phyloP scores from a whole-genome alignment of 37 sponge, comb jelly and placozoan genomes.

The Ephydatia muelleri region DNA sequence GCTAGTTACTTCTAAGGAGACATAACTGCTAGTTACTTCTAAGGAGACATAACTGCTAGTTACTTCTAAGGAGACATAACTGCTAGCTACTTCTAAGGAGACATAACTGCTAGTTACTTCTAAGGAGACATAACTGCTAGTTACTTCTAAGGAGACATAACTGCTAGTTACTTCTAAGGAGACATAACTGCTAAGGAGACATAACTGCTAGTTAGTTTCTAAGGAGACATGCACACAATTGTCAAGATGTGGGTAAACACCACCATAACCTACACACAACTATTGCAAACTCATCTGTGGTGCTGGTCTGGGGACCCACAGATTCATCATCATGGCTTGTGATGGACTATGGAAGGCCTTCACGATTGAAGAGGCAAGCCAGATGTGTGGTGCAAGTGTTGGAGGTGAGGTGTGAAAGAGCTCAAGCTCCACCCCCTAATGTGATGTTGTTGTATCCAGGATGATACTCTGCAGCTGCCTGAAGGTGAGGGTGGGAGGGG shows the following conservation, averaged over 20 bases:
- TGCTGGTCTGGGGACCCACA: background rate
- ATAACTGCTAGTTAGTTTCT: too few species aligned
- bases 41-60: too few species aligned
- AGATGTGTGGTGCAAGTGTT: conserved; percentile 40
- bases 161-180: too few species aligned
- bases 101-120: too few species aligned
- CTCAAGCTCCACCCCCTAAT: background rate
- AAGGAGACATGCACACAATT: background rate
- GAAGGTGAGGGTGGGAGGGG: conserved; percentile 15
- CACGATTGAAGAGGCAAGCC: conserved; percentile 64
- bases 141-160: too few species aligned
- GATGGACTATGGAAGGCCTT: conserved; percentile 91
- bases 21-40: too few species aligned
- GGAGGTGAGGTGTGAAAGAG: conserved; percentile 43
- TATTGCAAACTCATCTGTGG: background rate
- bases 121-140: too few species aligned
- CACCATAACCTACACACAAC: background rate
- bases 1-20: too few species aligned
- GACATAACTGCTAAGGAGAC: too few species aligned
- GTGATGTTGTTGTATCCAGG: conserved; percentile 33
- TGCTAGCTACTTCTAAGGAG: too few species aligned
- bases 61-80: too few species aligned
- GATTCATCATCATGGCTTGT: conserved; percentile 84
- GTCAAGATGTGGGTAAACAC: background rate
- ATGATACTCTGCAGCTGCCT: conserved; percentile 33